Evolutionary conservation across 2,113 vertebrate species (phyloP), one percentile per base, ranked within the genome.

Genomic region (Pholis gunnellus): DNA sequence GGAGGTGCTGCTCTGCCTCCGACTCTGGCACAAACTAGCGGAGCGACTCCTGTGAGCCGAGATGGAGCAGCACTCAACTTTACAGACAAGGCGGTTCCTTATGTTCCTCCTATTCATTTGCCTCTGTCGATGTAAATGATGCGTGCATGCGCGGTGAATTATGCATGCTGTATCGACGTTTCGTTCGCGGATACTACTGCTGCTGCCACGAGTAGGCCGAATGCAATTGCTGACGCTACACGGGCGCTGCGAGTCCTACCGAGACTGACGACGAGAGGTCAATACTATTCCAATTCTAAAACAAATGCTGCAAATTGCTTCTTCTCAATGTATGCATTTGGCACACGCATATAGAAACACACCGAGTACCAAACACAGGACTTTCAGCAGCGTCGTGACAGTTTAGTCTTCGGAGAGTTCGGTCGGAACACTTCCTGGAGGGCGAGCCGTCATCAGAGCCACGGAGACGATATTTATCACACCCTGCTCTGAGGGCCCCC

Each of bases 391-490:
- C 4, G 6, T 8, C 46, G 22, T 46, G 60, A 72, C 59, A 63
- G 59, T 6, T n/a, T 0, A 68, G 25, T 75, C 73, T 82, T 77
- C 38, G 77, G 78, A 85, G 15, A 79, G 31, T 42, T 18, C 59
- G 34, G 6, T 38, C 9, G 8, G 64, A 65, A 50, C 61, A 85
- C 77, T 29, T 78, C 72, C 46, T 22, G 52, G 64, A 77, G 54
- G 27, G 64, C 8, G 78, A 36, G 77, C 56, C 27, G 27, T 65
- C 78, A 86, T 75, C 72, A 72, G 18, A 76, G 80, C 76, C 10
- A 11, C 17, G 15, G 54, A 42, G 69, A 81, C 75, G 63, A 67
- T 77, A 87, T 91, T 83, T 82, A 87, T 90, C 89, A 88, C 75
- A 63, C 14, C 20, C 27, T 0, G 59, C 82, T 82, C 59, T 9